Base-by-base conservation (phyloP, 2,888 invertebrate genomes). In the Tribolium freemani region DNA sequence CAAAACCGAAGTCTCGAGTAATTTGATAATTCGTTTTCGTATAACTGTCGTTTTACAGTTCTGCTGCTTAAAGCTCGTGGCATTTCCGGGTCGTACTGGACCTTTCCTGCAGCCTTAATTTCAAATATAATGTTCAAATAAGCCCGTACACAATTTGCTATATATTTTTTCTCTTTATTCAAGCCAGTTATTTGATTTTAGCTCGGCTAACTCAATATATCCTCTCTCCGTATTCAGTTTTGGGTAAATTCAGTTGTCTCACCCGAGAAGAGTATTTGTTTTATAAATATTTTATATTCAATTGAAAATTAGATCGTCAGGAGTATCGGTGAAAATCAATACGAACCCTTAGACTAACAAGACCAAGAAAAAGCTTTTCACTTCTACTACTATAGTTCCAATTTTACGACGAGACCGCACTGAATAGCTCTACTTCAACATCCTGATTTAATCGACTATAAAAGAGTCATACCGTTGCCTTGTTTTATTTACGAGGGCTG, bases 281-380 rank as follows among this genome's bases (percentile, higher is more conserved):
- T 72, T 72, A 72, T 72, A 72, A 72, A 72, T 72, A 72, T 72
- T 72, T 72, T 72, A 72, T 72, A 61, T 72, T 46, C 60, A 67
- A 72, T 72, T 68, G 72, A 68, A 72, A 67, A 72, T 72, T 61
- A 68, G 67, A 67, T 72, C 60, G 60, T 68, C 58, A 38, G 31
- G 56, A 66, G 57, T 51, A 64, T 66, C 50, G 53, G 53, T 31
- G 68, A 53, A 72, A 53, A 72, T 72, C 72, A 48, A 72, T 72
- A 53, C 21, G 20, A 38, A 31, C 53, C 21, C 50, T 64, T 64
- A 56, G 38, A 20, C 16, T 58, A 66, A 71, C 60, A 57, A 71
- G 67, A 60, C 63, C 9, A 64, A 30, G 54, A 48, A 64, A 71
- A 66, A 51, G 45, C 54, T 66, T 54, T 54, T 54, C 66, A 67